These are phyloP conservation scores for Monopis laevigella DNA, from an alignment of 2,888 invertebrate genomes.

Conservation along the genomic window DNA sequence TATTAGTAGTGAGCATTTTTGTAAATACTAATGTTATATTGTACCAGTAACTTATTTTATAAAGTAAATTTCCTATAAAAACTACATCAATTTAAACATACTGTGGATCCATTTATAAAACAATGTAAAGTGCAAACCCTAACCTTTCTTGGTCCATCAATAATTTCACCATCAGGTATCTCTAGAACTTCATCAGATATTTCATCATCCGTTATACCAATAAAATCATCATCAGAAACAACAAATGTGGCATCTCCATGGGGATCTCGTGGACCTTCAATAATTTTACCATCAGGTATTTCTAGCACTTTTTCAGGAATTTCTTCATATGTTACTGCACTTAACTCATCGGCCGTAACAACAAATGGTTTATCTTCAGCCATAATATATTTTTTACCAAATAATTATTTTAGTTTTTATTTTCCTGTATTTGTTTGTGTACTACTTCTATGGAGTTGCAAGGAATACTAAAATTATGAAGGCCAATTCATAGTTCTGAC, in stretches of 20 bases:
- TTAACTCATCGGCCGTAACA: neutral
- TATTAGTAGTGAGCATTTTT: no score
- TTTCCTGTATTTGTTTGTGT: neutral
- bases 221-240: neutral
- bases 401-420: neutral
- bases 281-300: neutral
- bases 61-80: no score
- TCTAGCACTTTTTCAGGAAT: neutral
- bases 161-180: neutral
- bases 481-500: constrained; percentile 10
- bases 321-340: neutral
- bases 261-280: neutral
- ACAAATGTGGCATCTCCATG: neutral
- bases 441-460: neutral
- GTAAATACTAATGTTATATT: no score
- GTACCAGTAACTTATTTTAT: no score
- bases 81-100: no score
- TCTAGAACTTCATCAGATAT: neutral
- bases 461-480: constrained; percentile 6
- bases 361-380: neutral
- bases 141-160: neutral
- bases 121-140: neutral
- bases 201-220: neutral
- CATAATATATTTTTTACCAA: no score
- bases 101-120: no score